These are phyloP conservation scores for Tipula vernalis DNA, from an alignment of 2,888 invertebrate species.

Conservation along the genomic window DNA sequence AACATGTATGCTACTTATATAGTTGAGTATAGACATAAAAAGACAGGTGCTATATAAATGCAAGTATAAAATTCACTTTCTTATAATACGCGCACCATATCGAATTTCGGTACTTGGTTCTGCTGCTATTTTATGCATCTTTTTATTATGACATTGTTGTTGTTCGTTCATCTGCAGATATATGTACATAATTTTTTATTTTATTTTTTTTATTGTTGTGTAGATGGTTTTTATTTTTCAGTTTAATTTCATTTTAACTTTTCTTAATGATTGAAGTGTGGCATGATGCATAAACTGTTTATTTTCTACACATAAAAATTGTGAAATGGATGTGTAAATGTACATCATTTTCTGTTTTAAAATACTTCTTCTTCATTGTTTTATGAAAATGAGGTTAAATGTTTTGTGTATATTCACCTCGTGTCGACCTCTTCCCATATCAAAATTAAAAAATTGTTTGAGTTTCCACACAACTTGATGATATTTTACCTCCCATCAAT, in stretches of 20 bases:
- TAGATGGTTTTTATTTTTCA: not conserved
- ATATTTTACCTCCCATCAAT: not conserved
- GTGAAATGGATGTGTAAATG: not conserved
- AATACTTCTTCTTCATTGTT: not conserved
- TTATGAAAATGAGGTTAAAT: not conserved
- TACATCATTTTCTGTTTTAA: not conserved
- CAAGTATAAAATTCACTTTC: not conserved
- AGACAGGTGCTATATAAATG: not conserved
- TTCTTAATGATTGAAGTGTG: not conserved
- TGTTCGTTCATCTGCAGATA: conserved; percentile 4
- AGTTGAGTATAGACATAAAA: not conserved
- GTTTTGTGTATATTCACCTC: not conserved
- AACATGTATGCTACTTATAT: not conserved
- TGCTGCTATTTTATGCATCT: not conserved
- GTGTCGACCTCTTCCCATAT: not conserved
- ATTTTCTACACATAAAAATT: not conserved
- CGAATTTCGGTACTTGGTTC: not conserved
- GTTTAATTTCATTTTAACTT: not conserved
- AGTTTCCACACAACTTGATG: not conserved
- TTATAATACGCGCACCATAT: not conserved
- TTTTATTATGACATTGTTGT: not conserved
- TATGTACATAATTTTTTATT: not conserved
- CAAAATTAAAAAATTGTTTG: not conserved
- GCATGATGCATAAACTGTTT: not conserved
- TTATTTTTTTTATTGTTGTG: not conserved